phyloP scores from a whole-genome alignment of 37 sponge, comb jelly and placozoan genomes.

The Ianthella basta region DNA sequence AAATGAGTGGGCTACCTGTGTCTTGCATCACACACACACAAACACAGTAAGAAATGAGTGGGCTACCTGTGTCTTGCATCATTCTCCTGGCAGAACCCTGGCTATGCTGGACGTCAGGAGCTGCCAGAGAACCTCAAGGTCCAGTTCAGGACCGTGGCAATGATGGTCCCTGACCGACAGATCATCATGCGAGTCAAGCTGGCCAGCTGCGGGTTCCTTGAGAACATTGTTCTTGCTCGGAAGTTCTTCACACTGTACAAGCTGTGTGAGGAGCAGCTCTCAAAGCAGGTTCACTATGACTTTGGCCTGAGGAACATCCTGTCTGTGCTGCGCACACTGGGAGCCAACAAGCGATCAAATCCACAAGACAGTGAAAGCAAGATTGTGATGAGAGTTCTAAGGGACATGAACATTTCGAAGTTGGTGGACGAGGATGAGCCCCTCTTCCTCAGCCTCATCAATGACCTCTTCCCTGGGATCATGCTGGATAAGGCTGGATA shows the following conservation, averaged over 20 bases:
- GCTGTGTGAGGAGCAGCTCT: conserved; percentile 97
- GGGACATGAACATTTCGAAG: conserved; percentile 99
- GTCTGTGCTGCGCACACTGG: conserved; percentile 96
- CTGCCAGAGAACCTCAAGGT: conserved; percentile 98
- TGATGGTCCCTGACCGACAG: conserved; percentile 99
- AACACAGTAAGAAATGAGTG: too few relatives aligned
- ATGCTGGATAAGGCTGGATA: conserved; percentile 96
- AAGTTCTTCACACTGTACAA: conserved; percentile 98
- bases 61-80: neutral
- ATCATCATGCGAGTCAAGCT: conserved; percentile 97
- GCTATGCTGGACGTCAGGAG: conserved; percentile 98
- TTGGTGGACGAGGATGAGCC: conserved; percentile 99
- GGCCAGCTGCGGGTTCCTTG: conserved; percentile 94
- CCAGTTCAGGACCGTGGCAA: conserved; percentile 95
- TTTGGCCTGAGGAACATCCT: conserved; percentile 98
- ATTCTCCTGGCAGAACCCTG: conserved; percentile 77
- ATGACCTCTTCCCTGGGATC: conserved; percentile 97
- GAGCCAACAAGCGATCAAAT: conserved; percentile 84
- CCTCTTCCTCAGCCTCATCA: conserved; percentile 91
- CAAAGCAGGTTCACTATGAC: conserved; percentile 98
- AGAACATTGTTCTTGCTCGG: conserved; percentile 85
- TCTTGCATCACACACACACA: neutral
- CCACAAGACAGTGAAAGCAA: conserved; percentile 93
- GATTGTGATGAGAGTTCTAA: conserved; percentile 95
- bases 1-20: neutral